These are phyloP conservation scores for Patella pellucida DNA, from an alignment of 2,888 invertebrate genomes.

Conservation along the genomic window DNA sequence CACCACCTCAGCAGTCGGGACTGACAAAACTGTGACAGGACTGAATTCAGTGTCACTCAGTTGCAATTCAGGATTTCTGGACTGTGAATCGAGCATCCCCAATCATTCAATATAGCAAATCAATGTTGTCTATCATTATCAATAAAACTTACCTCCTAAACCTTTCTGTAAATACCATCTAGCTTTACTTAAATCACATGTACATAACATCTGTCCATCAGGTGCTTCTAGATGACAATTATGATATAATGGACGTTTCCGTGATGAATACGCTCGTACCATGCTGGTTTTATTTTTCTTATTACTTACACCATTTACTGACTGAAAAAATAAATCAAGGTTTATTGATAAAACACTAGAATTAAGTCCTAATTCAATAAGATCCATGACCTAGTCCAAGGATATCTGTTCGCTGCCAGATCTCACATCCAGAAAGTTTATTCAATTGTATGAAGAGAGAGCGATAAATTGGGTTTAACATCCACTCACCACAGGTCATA, in stretches of 20 bases:
- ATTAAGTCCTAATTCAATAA: background rate
- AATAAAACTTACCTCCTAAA: constrained; percentile 54
- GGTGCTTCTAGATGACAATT: constrained; percentile 85
- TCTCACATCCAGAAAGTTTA: background rate
- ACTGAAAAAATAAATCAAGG: background rate
- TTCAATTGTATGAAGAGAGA: background rate
- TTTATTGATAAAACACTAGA: background rate
- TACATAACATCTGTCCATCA: constrained; percentile 83
- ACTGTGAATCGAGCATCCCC: too few relatives aligned
- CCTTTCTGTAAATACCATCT: constrained; percentile 78
- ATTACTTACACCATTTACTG: background rate
- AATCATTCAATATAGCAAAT: too few relatives aligned
- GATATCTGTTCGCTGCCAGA: background rate
- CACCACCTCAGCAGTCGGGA: too few relatives aligned
- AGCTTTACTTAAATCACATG: constrained; percentile 83
- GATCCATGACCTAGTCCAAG: background rate
- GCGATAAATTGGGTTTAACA: background rate
- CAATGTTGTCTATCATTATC: too few relatives aligned
- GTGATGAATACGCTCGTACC: constrained; percentile 64
- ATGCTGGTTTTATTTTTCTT: constrained; percentile 12
- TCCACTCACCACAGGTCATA: too few relatives aligned
- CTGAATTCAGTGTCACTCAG: too few relatives aligned
- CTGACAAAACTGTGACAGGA: too few relatives aligned
- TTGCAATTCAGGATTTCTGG: too few relatives aligned
- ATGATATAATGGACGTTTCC: constrained; percentile 81